Evolutionary conservation across 2,888 invertebrate species (phyloP), one percentile per base, ranked within the genome.

Genomic region (Meteorus colon): DNA sequence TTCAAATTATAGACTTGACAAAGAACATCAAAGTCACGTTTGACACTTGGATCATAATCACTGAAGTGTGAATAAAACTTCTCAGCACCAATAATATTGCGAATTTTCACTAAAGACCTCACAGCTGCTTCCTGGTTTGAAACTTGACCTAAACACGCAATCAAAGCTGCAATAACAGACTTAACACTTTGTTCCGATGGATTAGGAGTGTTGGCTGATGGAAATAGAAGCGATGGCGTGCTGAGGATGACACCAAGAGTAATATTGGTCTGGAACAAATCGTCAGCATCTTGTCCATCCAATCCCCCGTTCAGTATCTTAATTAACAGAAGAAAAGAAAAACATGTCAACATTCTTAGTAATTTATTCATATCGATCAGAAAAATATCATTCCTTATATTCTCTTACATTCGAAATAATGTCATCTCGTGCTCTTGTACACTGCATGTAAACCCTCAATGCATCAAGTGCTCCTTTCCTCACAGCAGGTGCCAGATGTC

Each of bases 391-490:
- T 55, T 24, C n/a, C 37, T 37, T 34, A 51, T 27, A 27, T 65
- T n/a, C 51, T 66, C 76, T 79, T 90, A 92, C 86, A 92, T 93
- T 92, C 75, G 92, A 90, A 27, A 95, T 91, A 24, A 95, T 93
- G 73, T 92, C 92, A 81, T 96, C 94, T 0, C 94, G 92, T 81
- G 94, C 92, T 37, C 92, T 92, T 70, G 94, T 94, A 84, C 94
- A 92, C 6, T 92, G 90, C 59, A 96, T 91, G 86, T 95, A 96
- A 29, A 94, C 93, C 82, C 94, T 92, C 5, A 96, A 89, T 1
- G 95, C 94, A 84, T 96, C 96, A 45, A 96, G 89, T 0, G 96
- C 94, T 8, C 95, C 95, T 89, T 95, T 96, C 16, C 96, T 91
- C 0, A 96, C 95, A 0, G 96, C 95, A 0, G 96, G 96, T 0